Percentiles rank a stretch among this genome's conserved stretches.
These are phyloP conservation scores for Pomacea maculata DNA, from an alignment of 1,140 invertebrate genomes.

Conservation along the genomic window DNA sequence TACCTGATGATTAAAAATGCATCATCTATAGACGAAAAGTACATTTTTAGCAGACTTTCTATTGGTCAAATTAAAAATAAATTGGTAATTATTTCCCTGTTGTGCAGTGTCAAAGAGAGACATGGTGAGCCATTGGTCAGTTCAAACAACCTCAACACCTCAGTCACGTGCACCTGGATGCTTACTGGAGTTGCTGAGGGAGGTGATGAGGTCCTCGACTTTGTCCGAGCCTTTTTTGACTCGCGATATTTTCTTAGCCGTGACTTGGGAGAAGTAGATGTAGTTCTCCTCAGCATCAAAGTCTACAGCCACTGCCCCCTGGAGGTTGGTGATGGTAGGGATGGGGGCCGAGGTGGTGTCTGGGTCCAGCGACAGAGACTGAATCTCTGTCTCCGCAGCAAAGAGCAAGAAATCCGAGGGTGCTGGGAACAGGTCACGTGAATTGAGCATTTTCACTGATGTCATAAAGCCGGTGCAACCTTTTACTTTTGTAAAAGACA, in stretches of 20 bases:
- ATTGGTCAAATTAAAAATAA: too few species aligned
- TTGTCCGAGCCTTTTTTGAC: conserved; percentile 40
- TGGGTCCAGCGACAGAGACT: conserved; percentile 85
- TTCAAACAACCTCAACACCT: too few species aligned
- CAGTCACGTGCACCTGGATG: too few species aligned
- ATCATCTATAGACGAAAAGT: too few species aligned
- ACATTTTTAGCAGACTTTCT: too few species aligned
- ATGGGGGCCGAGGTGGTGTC: conserved; percentile 84
- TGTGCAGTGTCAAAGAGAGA: too few species aligned
- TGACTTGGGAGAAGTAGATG: conserved; percentile 75
- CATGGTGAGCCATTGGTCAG: too few species aligned
- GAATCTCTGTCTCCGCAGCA: conserved; percentile 89
- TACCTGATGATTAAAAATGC: too few species aligned
- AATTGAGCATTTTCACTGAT: conserved; percentile 11
- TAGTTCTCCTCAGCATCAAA: conserved; percentile 66
- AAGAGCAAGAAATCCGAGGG: conserved; percentile 90
- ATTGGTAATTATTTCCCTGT: too few species aligned
- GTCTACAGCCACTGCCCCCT: conserved; percentile 55
- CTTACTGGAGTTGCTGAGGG: conserved; percentile 29
- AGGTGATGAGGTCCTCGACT: conserved; percentile 42
- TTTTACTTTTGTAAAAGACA: too few species aligned
- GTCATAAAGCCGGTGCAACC: background rate
- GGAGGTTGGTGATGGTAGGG: conserved; percentile 69
- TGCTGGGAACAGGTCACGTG: conserved; percentile 65
- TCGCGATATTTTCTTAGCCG: conserved; percentile 45